These are phyloP conservation scores for Thyatira batis DNA, from an alignment of 2,888 invertebrate genomes.

Conservation along the genomic window DNA sequence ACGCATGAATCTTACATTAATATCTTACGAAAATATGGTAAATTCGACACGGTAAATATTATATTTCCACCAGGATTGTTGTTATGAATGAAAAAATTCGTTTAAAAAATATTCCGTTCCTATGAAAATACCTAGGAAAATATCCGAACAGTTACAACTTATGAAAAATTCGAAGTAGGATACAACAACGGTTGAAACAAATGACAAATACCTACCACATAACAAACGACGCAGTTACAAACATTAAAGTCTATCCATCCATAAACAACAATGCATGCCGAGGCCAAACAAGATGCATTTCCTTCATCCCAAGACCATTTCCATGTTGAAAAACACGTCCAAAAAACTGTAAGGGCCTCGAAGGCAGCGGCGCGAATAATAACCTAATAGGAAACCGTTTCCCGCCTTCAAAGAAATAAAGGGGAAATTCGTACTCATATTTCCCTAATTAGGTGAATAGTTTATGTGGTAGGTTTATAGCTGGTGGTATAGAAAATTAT, in stretches of 20 bases:
- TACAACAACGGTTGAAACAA: not conserved
- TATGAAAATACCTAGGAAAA: too few relatives aligned
- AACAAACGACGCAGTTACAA: not conserved
- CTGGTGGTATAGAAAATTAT: not conserved
- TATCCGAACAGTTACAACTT: too few relatives aligned
- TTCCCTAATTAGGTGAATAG: constrained; percentile 7
- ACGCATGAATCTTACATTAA: too few relatives aligned
- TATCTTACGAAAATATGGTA: too few relatives aligned
- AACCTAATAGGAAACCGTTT: constrained; percentile 44
- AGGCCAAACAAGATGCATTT: constrained; percentile 44
- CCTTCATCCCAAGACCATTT: constrained; percentile 43
- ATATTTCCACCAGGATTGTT: too few relatives aligned
- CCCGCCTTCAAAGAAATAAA: constrained; percentile 31
- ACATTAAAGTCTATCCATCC: constrained; percentile 11
- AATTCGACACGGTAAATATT: too few relatives aligned
- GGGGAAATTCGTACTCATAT: constrained; percentile 8
- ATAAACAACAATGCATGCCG: constrained; percentile 36
- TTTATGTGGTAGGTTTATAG: not conserved
- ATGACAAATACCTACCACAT: not conserved
- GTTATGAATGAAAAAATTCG: too few relatives aligned
- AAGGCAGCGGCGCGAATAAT: constrained; percentile 51
- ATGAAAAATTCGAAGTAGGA: too few relatives aligned
- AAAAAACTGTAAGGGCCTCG: constrained; percentile 47
- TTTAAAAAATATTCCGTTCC: too few relatives aligned
- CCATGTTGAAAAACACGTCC: constrained; percentile 50